Percentiles rank a stretch among this genome's conserved stretches.
These are phyloP conservation scores for Toxotes jaculatrix DNA, from an alignment of 2,113 vertebrate species.

Conservation along the genomic window DNA sequence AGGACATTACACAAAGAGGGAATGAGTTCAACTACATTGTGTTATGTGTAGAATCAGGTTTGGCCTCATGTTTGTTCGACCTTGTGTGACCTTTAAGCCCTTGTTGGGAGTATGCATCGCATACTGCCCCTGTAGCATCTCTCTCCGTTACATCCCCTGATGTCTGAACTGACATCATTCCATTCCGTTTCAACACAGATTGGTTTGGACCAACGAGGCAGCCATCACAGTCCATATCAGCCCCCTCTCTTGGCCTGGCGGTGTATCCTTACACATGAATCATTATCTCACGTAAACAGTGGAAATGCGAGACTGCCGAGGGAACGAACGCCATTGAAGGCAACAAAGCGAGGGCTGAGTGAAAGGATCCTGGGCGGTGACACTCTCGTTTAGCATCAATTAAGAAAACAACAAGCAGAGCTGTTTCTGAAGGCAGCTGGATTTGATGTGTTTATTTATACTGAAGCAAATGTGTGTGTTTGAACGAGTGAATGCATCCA, in stretches of 20 bases:
- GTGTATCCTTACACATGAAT: constrained; percentile 78
- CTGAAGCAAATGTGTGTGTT: constrained; percentile 57
- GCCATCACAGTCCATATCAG: constrained; percentile 61
- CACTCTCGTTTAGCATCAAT: constrained; percentile 70
- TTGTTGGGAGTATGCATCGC: constrained; percentile 21
- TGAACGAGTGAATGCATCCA: constrained; percentile 46
- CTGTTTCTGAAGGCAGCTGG: constrained; percentile 53
- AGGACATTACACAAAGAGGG: constrained; percentile 35
- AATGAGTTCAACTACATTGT: constrained; percentile 28
- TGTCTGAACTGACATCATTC: constrained; percentile 59
- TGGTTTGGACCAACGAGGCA: constrained; percentile 65
- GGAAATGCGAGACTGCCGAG: constrained; percentile 71
- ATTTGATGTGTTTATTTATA: constrained; percentile 62
- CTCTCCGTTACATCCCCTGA: constrained; percentile 31
- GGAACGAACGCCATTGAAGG: constrained; percentile 60
- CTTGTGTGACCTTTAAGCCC: constrained; percentile 33
- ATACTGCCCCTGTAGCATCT: constrained; percentile 25
- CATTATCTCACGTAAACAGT: constrained; percentile 80
- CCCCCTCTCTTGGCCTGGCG: constrained; percentile 49
- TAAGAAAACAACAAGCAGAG: constrained; percentile 68
- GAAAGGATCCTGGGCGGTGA: constrained; percentile 71
- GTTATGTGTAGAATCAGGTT: constrained; percentile 24
- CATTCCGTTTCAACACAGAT: constrained; percentile 64
- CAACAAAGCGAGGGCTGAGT: constrained; percentile 67
- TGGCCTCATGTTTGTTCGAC: constrained; percentile 42